These are phyloP conservation scores for Nothobranchius kuhntae DNA, from an alignment of 2,113 vertebrate genomes.

Conservation along the genomic window DNA sequence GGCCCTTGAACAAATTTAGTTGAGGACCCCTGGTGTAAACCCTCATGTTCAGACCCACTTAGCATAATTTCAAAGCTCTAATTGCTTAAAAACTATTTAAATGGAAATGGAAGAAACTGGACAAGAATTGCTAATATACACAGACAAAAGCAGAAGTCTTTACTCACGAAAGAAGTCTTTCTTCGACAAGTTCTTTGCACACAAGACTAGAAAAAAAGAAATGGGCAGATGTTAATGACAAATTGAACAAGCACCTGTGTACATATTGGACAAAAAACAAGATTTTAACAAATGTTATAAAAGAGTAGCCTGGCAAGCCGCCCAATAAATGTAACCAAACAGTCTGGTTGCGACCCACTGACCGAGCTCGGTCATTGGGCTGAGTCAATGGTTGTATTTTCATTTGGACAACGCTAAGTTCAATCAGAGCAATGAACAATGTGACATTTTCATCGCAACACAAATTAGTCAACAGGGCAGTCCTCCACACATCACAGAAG, in stretches of 20 bases:
- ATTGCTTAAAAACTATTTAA: conserved; percentile 19
- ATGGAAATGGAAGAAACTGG: conserved; percentile 23
- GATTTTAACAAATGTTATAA: background rate
- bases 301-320: too few relatives aligned
- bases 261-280: background rate
- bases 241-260: background rate
- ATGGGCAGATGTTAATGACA: conserved; percentile 43
- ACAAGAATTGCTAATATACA: conserved; percentile 41
- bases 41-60: background rate
- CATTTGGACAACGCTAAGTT: too few relatives aligned
- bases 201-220: conserved; percentile 85
- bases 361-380: too few relatives aligned
- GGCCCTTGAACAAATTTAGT: too few relatives aligned
- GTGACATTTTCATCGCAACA: too few relatives aligned
- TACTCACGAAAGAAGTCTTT: conserved; percentile 99
- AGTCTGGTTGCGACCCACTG: too few relatives aligned
- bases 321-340: too few relatives aligned
- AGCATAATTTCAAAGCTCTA: background rate
- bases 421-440: too few relatives aligned
- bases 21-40: too few relatives aligned
- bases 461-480: too few relatives aligned
- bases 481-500: too few relatives aligned
- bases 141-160: conserved; percentile 49
- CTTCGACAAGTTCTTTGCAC: conserved; percentile 98
- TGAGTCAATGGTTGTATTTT: too few relatives aligned